These are phyloP conservation scores for Leptinotarsa undecemlineata DNA, from an alignment of 1,140 invertebrate genomes.

Conservation along the genomic window DNA sequence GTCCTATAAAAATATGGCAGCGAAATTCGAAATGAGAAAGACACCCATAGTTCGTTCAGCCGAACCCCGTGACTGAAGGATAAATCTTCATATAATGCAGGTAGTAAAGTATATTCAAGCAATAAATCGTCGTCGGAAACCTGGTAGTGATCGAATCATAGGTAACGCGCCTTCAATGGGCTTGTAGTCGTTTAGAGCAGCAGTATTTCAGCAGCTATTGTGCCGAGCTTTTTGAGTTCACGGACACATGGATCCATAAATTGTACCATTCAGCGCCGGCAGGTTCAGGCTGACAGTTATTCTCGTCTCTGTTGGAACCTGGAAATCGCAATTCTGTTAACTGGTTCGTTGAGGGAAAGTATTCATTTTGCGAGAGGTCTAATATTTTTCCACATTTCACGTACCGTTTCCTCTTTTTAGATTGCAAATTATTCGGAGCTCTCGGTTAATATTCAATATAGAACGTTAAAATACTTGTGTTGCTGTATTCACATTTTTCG, in stretches of 20 bases:
- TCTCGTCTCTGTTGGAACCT: conserved; percentile 3
- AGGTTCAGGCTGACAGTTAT: conserved; percentile 9
- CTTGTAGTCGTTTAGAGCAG: conserved; percentile 19
- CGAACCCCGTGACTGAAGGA: background rate
- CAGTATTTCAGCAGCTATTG: conserved; percentile 23
- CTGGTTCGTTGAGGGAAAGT: background rate
- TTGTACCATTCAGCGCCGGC: background rate
- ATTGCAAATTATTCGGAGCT: too few relatives aligned
- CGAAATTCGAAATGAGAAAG: too few relatives aligned
- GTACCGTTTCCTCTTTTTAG: background rate
- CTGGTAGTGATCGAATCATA: conserved; percentile 21
- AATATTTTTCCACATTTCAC: background rate
- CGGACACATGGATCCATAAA: conserved; percentile 12
- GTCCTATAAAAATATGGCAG: too few relatives aligned
- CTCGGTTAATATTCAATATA: too few relatives aligned
- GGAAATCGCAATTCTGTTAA: background rate
- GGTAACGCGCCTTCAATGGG: conserved; percentile 20
- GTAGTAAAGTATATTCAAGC: conserved; percentile 19
- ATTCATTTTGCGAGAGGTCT: background rate
- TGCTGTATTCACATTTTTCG: too few relatives aligned
- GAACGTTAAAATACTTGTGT: too few relatives aligned
- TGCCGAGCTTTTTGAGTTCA: conserved; percentile 4
- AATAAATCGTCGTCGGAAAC: conserved; percentile 9
- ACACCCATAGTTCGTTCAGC: too few relatives aligned
- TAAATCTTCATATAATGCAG: conserved; percentile 16